phyloP scores from a whole-genome alignment of 2,888 invertebrate species.

The Diarsia dahlii region DNA sequence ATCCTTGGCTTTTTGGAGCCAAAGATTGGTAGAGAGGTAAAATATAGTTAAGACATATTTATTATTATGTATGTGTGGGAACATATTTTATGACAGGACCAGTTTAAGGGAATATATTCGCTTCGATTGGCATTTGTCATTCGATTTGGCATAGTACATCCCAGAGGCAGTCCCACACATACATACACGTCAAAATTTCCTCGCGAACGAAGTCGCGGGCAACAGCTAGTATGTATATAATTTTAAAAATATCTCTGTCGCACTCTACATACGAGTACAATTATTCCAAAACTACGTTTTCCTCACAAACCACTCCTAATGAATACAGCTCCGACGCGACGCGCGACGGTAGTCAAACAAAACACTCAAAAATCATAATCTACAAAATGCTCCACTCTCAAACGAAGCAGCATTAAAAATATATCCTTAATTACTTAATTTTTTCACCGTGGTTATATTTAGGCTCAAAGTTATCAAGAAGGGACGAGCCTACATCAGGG shows the following conservation, averaged over 20 bases:
- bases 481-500: slow-evolving; percentile 51
- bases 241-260: background rate
- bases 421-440: slow-evolving; percentile 65
- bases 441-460: slow-evolving; percentile 50
- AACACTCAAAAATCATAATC: slow-evolving; percentile 43
- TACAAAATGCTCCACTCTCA: slow-evolving; percentile 39
- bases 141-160: too few species aligned
- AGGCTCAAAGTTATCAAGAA: slow-evolving; percentile 59
- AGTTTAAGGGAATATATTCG: too few species aligned
- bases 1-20: too few species aligned
- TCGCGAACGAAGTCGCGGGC: too few species aligned
- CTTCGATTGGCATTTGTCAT: too few species aligned
- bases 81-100: too few species aligned
- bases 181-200: too few species aligned
- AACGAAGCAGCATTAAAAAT: slow-evolving; percentile 41
- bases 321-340: slow-evolving; percentile 1
- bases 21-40: too few species aligned
- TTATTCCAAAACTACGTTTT: slow-evolving; percentile 8
- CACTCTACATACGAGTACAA: background rate
- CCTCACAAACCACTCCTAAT: slow-evolving; percentile 12
- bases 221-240: too few species aligned
- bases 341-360: slow-evolving; percentile 23
- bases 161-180: too few species aligned
- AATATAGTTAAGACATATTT: too few species aligned
- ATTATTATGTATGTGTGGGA: too few species aligned